A percentile compares a stretch with the other conserved stretches of the same genome.
These are phyloP conservation scores for Hypena proboscidalis DNA, from an alignment of 2,888 invertebrate species.

Conservation along the genomic window DNA sequence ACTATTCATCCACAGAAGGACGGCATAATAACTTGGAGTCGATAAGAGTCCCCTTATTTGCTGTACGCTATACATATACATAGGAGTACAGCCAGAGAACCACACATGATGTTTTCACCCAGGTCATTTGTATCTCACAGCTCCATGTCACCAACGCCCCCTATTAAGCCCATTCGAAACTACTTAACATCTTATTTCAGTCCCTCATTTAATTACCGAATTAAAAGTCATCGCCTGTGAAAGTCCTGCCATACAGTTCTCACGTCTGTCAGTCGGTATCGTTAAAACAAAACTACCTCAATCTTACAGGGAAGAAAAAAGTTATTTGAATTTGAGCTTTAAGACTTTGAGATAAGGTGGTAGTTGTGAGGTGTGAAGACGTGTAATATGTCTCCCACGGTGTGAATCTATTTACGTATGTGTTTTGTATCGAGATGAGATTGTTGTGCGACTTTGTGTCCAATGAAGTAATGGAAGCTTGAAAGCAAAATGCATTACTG, in stretches of 20 bases:
- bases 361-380: conserved; percentile 19
- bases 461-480: no score
- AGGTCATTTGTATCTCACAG: conserved; percentile 10
- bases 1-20: no score
- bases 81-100: no score
- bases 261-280: conserved; percentile 75
- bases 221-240: conserved; percentile 65
- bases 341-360: conserved; percentile 34
- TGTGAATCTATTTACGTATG: conserved; percentile 61
- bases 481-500: no score
- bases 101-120: not conserved
- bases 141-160: conserved; percentile 32
- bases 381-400: conserved; percentile 63
- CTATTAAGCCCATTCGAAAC: conserved; percentile 43
- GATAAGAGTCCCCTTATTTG: no score
- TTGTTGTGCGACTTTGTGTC: conserved; percentile 17
- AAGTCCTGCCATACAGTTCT: conserved; percentile 67
- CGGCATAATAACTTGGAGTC: no score
- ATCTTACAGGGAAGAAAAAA: conserved; percentile 38
- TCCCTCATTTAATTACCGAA: conserved; percentile 49
- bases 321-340: conserved; percentile 41
- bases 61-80: no score
- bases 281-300: conserved; percentile 69
- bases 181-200: conserved; percentile 46
- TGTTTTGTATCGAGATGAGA: conserved; percentile 37